A percentile compares a stretch with the other conserved stretches of the same genome.
These are phyloP conservation scores for Bradypodion ventrale DNA, from an alignment of 2,797 vertebrate genomes.

Conservation along the genomic window DNA sequence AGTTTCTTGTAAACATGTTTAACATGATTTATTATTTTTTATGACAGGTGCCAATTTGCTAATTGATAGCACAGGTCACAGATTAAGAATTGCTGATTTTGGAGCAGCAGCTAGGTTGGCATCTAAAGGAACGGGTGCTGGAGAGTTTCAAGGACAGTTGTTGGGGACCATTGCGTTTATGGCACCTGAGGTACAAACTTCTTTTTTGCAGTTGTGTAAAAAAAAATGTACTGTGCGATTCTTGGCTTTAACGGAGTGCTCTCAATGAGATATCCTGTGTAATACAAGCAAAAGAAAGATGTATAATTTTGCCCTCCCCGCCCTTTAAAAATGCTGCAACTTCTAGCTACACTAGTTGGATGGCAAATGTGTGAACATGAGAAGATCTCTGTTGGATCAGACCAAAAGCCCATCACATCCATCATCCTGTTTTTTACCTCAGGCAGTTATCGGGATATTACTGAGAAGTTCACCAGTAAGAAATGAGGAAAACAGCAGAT, in stretches of 20 bases:
- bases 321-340: not conserved
- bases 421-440: not conserved
- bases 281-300: not conserved
- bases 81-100: conserved; percentile 89
- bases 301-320: not conserved
- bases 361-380: not conserved
- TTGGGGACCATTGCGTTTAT: conserved; percentile 91
- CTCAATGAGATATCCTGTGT: not conserved
- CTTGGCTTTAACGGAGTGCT: not conserved
- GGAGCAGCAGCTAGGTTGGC: conserved; percentile 89
- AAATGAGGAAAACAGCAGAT: not conserved
- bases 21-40: conserved; percentile 17
- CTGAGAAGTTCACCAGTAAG: not conserved
- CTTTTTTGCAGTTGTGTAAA: conserved; percentile 18
- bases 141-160: conserved; percentile 90
- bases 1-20: not conserved
- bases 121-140: conserved; percentile 90
- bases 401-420: not conserved
- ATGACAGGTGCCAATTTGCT: conserved; percentile 88
- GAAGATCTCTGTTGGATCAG: not conserved
- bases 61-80: conserved; percentile 91
- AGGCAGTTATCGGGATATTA: not conserved
- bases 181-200: conserved; percentile 86
- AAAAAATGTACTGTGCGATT: not conserved
- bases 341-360: not conserved